phyloP scores from a whole-genome alignment of 2,797 vertebrate genomes.

The Botia almorhae region DNA sequence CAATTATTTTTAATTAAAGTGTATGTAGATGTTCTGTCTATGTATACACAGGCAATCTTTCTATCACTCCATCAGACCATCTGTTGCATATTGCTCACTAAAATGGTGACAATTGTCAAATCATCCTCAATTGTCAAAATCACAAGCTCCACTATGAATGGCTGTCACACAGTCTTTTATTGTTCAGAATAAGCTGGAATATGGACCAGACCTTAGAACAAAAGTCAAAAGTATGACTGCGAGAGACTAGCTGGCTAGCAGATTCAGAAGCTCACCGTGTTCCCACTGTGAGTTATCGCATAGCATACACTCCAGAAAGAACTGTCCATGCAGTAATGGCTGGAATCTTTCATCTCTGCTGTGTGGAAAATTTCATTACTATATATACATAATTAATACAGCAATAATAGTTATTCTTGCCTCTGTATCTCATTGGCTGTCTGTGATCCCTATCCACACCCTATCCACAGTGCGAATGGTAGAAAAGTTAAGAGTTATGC shows the following conservation, averaged over 20 bases:
- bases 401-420: conserved; percentile 60
- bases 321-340: conserved; percentile 48
- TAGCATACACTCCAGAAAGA: conserved; percentile 37
- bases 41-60: no score
- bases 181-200: neutral
- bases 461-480: neutral
- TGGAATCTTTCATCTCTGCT: conserved; percentile 56
- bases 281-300: conserved; percentile 26
- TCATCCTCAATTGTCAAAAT: no score
- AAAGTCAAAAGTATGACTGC: neutral
- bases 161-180: neutral
- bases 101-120: no score
- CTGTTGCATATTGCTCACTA: no score
- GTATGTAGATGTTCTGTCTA: no score
- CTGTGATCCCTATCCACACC: conserved; percentile 9
- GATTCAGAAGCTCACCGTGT: conserved; percentile 9
- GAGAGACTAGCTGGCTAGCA: neutral
- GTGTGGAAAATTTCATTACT: conserved; percentile 54
- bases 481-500: conserved; percentile 17
- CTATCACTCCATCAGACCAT: no score
- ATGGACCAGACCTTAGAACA: neutral
- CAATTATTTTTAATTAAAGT: no score
- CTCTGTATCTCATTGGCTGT: conserved; percentile 35
- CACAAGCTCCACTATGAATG: no score
- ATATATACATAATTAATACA: conserved; percentile 57